Conservation (phyloP, 2,113 vertebrate species). For the Pimephales promelas region DNA sequence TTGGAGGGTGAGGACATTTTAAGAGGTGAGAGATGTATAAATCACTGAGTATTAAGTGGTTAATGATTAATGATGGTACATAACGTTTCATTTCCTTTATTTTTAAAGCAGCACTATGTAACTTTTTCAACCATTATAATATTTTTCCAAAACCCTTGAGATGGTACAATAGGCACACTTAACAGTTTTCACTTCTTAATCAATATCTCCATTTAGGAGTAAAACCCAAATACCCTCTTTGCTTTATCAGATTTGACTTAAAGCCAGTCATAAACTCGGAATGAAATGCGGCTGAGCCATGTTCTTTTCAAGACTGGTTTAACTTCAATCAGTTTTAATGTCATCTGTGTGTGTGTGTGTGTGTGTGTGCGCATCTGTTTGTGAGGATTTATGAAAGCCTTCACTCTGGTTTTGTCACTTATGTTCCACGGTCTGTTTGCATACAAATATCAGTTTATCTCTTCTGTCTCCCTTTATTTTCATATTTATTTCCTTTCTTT, state of each 20-base stretch:
- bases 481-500: slow-evolving; percentile 31
- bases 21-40: not conserved
- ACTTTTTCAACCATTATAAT: no score
- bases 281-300: slow-evolving; percentile 18
- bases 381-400: slow-evolving; percentile 20
- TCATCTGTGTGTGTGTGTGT: not conserved
- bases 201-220: not conserved
- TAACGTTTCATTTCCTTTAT: no score
- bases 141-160: no score
- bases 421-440: slow-evolving; percentile 27
- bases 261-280: not conserved
- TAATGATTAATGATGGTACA: not conserved
- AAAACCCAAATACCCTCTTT: slow-evolving; percentile 7
- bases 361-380: slow-evolving; percentile 16
- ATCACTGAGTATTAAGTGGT: not conserved
- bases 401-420: slow-evolving; percentile 19
- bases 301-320: slow-evolving; percentile 42
- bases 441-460: slow-evolving; percentile 38
- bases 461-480: slow-evolving; percentile 3
- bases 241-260: slow-evolving; percentile 11
- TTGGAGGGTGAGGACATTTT: not conserved
- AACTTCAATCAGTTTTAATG: slow-evolving; percentile 31
- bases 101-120: no score
- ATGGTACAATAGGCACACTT: no score
- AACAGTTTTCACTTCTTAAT: slow-evolving; percentile 20